Evolutionary conservation across 2,113 vertebrate genomes (phyloP), one percentile per base, ranked within the genome.

Genomic region (Sceloporus undulatus): DNA sequence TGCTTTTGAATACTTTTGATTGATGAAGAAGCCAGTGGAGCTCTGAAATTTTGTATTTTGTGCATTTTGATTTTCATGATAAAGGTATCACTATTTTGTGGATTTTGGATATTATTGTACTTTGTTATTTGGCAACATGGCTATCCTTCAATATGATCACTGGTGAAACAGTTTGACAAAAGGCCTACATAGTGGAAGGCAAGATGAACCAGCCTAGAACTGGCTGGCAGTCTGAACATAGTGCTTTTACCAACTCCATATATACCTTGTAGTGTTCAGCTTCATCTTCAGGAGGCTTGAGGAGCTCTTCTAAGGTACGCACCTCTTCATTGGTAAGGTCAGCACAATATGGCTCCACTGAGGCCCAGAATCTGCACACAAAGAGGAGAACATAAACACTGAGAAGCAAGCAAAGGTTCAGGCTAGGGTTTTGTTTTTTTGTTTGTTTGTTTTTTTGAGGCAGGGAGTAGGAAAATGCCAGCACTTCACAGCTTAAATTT

Each of bases 311-410:
- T 40, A 99, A 95, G 10, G 98, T 97, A 78, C 98, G 95, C 16
- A 99, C 98, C 91, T 99, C 99, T 94, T 99, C 99, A 0, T 97
- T 98, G 87, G 98, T 99, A 90, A 99, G 99, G 80, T 99, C 99
- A 0, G 99, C 98, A 92, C 99, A 99, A 91, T 99, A 99, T 0
- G 99, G 99, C 92, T 99, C 99, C 66, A 99, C 99, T 0, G 99
- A 99, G 0, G 98, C 98, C 99, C 99, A 99, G 94, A 99, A 99
- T 94, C 99, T 99, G 94, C 0, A 0, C 42, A 27, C 42, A 34
- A 0, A 1, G 18, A 42, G 48, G 19, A 8, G 38, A 80, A 6
- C 4, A 14, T 8, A 4, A 88, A 65, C 71, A 82, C 19, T 66
- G 21, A 34, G 40, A 65, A 76, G 25, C 56, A 48, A 48, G 74